Evolutionary conservation across 2,797 vertebrate genomes (phyloP).

Genomic region (Esox lucius): DNA sequence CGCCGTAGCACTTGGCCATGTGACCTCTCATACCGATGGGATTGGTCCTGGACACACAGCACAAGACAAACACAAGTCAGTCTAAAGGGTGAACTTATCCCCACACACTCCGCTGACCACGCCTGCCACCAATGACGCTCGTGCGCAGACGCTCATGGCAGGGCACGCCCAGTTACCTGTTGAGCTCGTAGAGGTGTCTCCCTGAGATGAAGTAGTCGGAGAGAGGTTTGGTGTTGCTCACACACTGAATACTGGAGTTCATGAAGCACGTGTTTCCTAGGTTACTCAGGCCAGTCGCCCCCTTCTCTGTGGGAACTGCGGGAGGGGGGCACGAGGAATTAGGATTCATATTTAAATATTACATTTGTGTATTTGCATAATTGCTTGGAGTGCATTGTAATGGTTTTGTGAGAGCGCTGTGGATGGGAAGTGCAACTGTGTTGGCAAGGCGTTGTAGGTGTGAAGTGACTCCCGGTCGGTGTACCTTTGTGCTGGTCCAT

Average conservation of each 20-base stretch:
- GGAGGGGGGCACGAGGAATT: not conserved
- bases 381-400: too few species aligned
- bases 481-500: conserved; percentile 98
- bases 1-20: conserved; percentile 99
- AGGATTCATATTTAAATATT: not conserved
- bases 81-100: too few species aligned
- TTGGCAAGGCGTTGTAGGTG: not conserved
- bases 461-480: not conserved
- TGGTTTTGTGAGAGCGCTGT: too few species aligned
- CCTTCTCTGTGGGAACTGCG: conserved; percentile 96
- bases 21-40: conserved; percentile 99
- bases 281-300: conserved; percentile 97
- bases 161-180: conserved; percentile 78
- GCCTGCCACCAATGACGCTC: not conserved
- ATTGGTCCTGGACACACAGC: conserved; percentile 82
- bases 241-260: conserved; percentile 99
- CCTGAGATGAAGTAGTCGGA: conserved; percentile 97
- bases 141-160: conserved; percentile 7
- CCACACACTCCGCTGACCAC: not conserved
- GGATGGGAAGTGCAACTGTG: too few species aligned
- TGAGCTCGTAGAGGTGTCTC: conserved; percentile 96
- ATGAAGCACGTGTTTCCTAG: conserved; percentile 99
- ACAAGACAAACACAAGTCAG: not conserved
- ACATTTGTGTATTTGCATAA: not conserved
- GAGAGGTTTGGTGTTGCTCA: conserved; percentile 97